Conservation (phyloP, 2,113 vertebrate species). For the Malurus alboscapulatus region DNA sequence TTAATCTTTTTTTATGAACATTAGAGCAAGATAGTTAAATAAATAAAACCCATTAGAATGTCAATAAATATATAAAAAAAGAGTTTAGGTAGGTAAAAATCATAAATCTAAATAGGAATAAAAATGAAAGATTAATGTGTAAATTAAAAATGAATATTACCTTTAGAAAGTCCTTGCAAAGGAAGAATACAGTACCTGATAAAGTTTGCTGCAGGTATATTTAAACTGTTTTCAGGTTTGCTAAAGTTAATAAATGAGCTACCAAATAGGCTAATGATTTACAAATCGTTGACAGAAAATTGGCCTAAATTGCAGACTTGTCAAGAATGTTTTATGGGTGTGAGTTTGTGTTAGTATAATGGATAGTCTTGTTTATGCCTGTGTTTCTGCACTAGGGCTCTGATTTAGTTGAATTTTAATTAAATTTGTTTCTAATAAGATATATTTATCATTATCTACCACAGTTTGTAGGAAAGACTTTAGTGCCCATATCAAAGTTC, state of each 20-base stretch:
- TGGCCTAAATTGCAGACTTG: slow-evolving; percentile 16
- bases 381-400: not conserved
- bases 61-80: not conserved
- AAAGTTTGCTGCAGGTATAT: not conserved
- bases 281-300: not conserved
- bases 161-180: not conserved
- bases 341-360: not conserved
- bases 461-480: not conserved
- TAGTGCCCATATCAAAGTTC: not conserved
- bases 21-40: not conserved
- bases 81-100: not conserved
- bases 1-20: not conserved
- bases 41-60: fast-evolving
- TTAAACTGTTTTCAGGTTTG: not conserved
- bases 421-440: slow-evolving; percentile 10
- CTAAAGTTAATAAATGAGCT: not conserved
- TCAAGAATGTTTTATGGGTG: not conserved
- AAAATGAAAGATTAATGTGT: not conserved
- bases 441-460: slow-evolving; percentile 9
- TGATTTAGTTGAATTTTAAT: slow-evolving; percentile 18
- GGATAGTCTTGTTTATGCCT: slow-evolving; percentile 14
- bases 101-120: not conserved
- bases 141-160: not conserved
- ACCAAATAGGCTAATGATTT: not conserved
- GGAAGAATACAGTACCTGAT: not conserved